Evolutionary conservation across 2,888 invertebrate species (phyloP), one percentile per base, ranked within the genome.

Genomic region (Meiosimyza platycephala): DNA sequence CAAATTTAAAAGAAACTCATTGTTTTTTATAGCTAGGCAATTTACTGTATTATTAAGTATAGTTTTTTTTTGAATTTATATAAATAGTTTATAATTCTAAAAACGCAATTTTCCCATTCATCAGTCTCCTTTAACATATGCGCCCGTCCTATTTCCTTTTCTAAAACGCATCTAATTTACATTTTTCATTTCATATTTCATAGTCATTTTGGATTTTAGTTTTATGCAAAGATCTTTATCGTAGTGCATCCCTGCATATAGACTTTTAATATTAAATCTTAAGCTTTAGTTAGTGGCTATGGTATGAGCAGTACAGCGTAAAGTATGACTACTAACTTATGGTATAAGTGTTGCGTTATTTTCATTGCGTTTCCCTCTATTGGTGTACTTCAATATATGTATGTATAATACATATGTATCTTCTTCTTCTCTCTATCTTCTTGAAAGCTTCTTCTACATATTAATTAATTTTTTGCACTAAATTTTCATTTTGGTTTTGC

Each of bases 371-470:
- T 62, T 51, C 62, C 62, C 62, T 40, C 51, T 62, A 62, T 16
- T 54, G 67, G 6, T 40, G 40, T 40, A 40, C 40, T 40, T 40
- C 40, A 40, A 40, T 40, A 40, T 40, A 40, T 50, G 47, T 67
- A 15, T 57, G 55, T 67, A 15, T 67, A 48, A 28, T 28, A 57
- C 33, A n/a, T 22, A 12, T 28, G 28, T 4, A 28, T 28, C 28
- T 59, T 40, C 15, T 47, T 13, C 15, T 12, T 22, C 47, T 16
- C 55, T 71, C 66, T 65, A 60, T 55, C 15, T 11, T 55, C 64
- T 2, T 55, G 60, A 71, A 55, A 22, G n/a, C 69, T 63, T 63
- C 68, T 55, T 51, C 15, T 59, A 28, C 74, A 6, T 66, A 52
- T 68, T 66, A 28, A 9, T 40, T 40, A 1, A 9, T 7, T 40